A percentile compares a stretch with the other conserved stretches of the same genome.
Conservation (phyloP, 35 echinoderm and acorn worm species). For the Ptychodera flava region DNA sequence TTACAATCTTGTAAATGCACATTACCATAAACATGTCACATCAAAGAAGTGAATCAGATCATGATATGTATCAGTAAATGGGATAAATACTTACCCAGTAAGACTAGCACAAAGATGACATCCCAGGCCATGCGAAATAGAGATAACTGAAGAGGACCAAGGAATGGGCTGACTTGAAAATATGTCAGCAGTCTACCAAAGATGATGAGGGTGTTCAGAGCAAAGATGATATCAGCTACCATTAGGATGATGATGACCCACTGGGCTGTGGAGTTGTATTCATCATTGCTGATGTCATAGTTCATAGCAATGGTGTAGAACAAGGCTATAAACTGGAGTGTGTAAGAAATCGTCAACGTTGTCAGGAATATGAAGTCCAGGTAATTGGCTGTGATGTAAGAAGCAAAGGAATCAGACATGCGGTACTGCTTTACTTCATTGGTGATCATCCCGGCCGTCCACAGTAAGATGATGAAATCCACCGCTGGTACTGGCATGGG, state of each 20-base stretch:
- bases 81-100: not conserved
- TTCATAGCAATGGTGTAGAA: not conserved
- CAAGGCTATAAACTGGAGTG: not conserved
- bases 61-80: too few species aligned
- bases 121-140: not conserved
- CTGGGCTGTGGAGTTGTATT: not conserved
- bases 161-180: not conserved
- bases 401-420: not conserved
- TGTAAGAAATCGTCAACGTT: not conserved
- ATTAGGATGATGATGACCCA: not conserved
- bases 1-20: too few species aligned
- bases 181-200: not conserved
- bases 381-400: not conserved
- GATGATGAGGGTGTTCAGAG: not conserved
- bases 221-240: not conserved
- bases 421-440: not conserved
- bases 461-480: not conserved
- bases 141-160: not conserved
- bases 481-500: not conserved
- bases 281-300: not conserved
- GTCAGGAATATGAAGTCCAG: not conserved
- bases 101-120: not conserved
- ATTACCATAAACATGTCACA: too few species aligned
- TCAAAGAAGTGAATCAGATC: too few species aligned
- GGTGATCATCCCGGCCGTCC: not conserved